Percentiles rank a stretch among this genome's conserved stretches.
Evolutionary conservation across 1,140 invertebrate genomes (phyloP).

Genomic region (Drosophila ficusphila): DNA sequence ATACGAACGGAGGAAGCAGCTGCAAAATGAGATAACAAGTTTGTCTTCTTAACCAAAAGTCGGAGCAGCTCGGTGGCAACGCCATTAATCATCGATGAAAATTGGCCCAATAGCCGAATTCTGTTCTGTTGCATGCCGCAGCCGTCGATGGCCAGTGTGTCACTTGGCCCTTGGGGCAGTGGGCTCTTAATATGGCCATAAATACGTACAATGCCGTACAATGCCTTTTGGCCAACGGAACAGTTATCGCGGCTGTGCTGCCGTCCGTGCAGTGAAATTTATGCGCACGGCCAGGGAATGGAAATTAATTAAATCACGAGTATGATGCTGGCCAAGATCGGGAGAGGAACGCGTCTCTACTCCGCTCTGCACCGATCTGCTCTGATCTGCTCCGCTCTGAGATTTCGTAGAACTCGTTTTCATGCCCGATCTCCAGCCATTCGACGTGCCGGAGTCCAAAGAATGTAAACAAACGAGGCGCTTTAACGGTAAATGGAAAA

Average conservation of each 20-base stretch:
- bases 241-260: conserved; percentile 57
- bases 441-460: conserved; percentile 33
- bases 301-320: conserved; percentile 79
- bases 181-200: not conserved
- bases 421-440: conserved; percentile 35
- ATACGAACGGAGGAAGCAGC: conserved; percentile 28
- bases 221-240: conserved; percentile 32
- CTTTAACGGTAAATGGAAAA: conserved; percentile 83
- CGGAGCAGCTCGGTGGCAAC: conserved; percentile 10
- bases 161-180: conserved; percentile 42
- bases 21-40: conserved; percentile 73
- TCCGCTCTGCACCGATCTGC: conserved; percentile 3
- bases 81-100: conserved; percentile 57
- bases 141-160: conserved; percentile 36
- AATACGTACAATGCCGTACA: not conserved
- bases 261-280: conserved; percentile 65
- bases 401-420: conserved; percentile 70
- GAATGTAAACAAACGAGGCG: conserved; percentile 82
- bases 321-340: conserved; percentile 49
- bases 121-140: conserved; percentile 37
- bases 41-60: conserved; percentile 19
- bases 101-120: conserved; percentile 37
- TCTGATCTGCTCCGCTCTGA: conserved; percentile 13
- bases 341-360: conserved; percentile 4
- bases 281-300: conserved; percentile 49